Conservation (phyloP, 2,113 vertebrate genomes). For the Meleagris gallopavo region DNA sequence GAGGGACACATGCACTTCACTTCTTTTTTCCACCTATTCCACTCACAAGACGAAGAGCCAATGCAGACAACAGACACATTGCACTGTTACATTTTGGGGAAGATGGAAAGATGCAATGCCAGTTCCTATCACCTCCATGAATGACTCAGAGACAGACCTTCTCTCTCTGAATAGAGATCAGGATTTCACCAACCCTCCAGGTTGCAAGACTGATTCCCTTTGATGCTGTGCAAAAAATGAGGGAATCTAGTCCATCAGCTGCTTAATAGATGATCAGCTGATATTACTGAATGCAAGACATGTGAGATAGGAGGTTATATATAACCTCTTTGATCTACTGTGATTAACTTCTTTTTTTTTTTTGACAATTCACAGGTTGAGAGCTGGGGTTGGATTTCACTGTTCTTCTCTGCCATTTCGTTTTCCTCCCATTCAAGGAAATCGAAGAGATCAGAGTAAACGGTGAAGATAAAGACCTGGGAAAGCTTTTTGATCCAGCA, state of each 20-base stretch:
- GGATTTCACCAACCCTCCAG: not conserved
- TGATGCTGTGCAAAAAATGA: not conserved
- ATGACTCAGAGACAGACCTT: not conserved
- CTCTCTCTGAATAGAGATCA: not conserved
- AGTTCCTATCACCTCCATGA: not conserved
- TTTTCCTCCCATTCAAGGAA: not conserved
- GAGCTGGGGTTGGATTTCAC: not conserved
- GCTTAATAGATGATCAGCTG: not conserved
- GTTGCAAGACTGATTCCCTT: not conserved
- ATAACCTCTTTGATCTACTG: not conserved
- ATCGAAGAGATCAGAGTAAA: not conserved
- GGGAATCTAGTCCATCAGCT: not conserved
- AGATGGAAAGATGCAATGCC: not conserved
- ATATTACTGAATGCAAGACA: not conserved
- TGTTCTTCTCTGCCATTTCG: not conserved
- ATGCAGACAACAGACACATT: accelerated
- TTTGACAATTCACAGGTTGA: not conserved
- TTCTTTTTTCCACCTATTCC: not conserved
- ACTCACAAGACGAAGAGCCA: not conserved
- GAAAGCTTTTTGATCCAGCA: not conserved
- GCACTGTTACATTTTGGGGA: accelerated
- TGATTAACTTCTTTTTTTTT: not conserved
- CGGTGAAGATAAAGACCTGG: not conserved
- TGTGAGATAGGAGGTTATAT: not conserved
- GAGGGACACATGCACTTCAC: accelerated